Evolutionary conservation across 1,140 invertebrate genomes (phyloP).

Genomic region (Mactra quadrangularis): DNA sequence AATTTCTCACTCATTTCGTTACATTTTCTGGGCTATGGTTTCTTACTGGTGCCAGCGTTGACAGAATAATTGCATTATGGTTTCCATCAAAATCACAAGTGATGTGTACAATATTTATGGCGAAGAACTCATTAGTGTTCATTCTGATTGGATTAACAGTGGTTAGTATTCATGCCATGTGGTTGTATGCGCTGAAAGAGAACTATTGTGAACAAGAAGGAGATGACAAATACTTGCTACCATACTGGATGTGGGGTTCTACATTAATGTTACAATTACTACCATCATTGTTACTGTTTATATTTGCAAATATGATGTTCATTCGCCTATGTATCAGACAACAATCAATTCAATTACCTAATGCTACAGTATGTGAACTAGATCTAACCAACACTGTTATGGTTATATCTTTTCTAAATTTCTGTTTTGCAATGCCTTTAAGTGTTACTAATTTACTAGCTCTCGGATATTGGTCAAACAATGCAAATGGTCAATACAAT

Average conservation of each 20-base stretch:
- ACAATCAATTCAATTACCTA: background rate
- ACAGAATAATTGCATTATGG: constrained; percentile 73
- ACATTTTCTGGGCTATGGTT: constrained; percentile 74
- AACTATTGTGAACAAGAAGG: constrained; percentile 33
- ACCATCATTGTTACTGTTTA: constrained; percentile 21
- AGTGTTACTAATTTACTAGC: background rate
- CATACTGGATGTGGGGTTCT: constrained; percentile 1
- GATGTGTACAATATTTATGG: constrained; percentile 74
- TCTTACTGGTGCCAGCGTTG: constrained; percentile 73
- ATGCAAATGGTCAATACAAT: background rate
- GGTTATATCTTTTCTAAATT: background rate
- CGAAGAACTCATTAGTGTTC: constrained; percentile 66
- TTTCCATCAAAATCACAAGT: constrained; percentile 61
- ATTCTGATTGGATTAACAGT: constrained; percentile 69
- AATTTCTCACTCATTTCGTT: constrained; percentile 70
- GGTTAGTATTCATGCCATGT: constrained; percentile 75
- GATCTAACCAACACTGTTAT: constrained; percentile 9
- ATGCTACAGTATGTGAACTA: constrained; percentile 1
- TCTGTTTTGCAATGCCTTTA: constrained; percentile 1
- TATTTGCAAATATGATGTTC: constrained; percentile 10
- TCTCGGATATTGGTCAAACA: background rate
- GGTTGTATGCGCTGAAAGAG: constrained; percentile 67
- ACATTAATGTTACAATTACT: background rate
- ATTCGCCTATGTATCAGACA: constrained; percentile 16
- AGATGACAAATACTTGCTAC: constrained; percentile 37